Percentiles rank a stretch among this genome's conserved stretches.
Evolutionary conservation across 1,140 invertebrate species (phyloP).

Genomic region (Microplitis mediator): DNA sequence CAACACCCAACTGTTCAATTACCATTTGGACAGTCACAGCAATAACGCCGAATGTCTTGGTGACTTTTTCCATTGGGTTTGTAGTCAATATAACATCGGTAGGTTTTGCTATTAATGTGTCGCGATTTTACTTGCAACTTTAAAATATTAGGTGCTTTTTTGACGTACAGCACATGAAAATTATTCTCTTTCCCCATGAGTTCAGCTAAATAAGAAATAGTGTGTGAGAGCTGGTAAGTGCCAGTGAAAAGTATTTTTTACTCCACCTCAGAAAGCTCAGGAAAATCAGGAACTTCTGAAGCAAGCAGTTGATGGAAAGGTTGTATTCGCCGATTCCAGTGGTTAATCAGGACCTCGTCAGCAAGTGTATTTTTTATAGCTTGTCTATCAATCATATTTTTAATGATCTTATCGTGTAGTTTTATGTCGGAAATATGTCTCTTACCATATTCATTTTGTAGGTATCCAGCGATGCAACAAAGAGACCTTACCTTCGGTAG

Average conservation of each 20-base stretch:
- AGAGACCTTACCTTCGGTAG: constrained; percentile 12
- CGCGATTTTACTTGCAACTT: not conserved
- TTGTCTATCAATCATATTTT: not conserved
- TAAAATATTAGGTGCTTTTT: not conserved
- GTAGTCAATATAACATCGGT: constrained; percentile 1
- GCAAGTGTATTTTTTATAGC: not conserved
- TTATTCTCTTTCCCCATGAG: not conserved
- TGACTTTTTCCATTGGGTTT: no score
- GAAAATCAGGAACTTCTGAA: not conserved
- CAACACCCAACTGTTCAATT: constrained; percentile 27
- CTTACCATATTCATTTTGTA: no score
- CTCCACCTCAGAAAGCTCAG: not conserved
- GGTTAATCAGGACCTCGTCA: not conserved
- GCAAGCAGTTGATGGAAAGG: not conserved
- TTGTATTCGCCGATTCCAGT: not conserved
- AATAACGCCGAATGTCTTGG: no score
- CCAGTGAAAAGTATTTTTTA: not conserved
- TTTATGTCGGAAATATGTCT: not conserved
- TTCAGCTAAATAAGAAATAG: constrained; percentile 33
- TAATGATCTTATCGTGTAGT: not conserved
- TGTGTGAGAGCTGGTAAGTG: constrained; percentile 28
- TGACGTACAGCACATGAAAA: not conserved
- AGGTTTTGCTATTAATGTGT: not conserved
- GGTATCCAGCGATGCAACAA: not conserved
- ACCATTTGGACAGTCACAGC: constrained; percentile 27